Percentiles rank a stretch among this genome's conserved stretches.
phyloP scores from a whole-genome alignment of 2,888 invertebrate species.

The Drosophila quinaria region DNA sequence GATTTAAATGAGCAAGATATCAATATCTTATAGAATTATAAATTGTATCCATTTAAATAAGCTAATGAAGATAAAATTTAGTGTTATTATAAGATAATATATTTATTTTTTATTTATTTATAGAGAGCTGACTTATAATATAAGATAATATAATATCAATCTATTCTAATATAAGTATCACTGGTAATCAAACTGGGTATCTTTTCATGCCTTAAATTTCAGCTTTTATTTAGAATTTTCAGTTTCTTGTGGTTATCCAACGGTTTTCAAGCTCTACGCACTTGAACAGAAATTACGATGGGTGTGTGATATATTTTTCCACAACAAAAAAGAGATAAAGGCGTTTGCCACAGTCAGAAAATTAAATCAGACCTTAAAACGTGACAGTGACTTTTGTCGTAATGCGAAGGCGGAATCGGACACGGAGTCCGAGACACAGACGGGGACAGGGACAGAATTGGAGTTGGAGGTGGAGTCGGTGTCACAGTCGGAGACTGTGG shows the following conservation, averaged over 20 bases:
- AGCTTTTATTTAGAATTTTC: constrained; percentile 6
- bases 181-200: background rate
- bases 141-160: background rate
- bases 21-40: background rate
- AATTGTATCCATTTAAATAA: background rate
- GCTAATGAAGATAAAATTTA: background rate
- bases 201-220: background rate
- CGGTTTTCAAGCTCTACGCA: constrained; percentile 26
- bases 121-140: no score
- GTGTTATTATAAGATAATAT: background rate
- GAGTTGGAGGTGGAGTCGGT: constrained; percentile 9
- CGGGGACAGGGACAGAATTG: constrained; percentile 13
- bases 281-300: constrained; percentile 5
- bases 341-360: constrained; percentile 33
- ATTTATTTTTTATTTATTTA: no score
- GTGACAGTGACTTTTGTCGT: constrained; percentile 55
- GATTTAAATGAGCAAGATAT: no score
- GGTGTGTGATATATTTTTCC: background rate
- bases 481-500: constrained; percentile 16
- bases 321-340: constrained; percentile 11
- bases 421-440: background rate
- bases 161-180: background rate
- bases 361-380: constrained; percentile 71
- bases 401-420: constrained; percentile 44
- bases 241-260: constrained; percentile 5